Conservation (phyloP, 2,113 vertebrate genomes). For the Sylvia atricapilla region DNA sequence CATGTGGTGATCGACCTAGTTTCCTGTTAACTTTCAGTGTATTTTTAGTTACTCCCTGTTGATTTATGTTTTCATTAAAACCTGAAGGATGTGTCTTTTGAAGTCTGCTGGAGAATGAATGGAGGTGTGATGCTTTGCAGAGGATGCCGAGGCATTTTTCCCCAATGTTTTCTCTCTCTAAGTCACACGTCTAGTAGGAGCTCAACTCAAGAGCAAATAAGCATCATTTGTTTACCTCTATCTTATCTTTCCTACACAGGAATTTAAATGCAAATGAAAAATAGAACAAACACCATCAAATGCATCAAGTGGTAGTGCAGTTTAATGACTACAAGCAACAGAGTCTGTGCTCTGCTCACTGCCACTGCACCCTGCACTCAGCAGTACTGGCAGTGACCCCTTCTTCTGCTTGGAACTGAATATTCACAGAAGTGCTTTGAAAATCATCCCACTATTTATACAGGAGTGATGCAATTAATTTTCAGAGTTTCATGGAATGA, state of each 20-base stretch:
- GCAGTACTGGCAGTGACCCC: neutral
- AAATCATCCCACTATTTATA: conserved; percentile 44
- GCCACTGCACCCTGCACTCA: conserved; percentile 28
- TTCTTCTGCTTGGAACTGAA: conserved; percentile 17
- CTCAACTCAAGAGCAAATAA: conserved; percentile 62
- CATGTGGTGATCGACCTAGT: conserved; percentile 36
- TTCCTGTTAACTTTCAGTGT: conserved; percentile 40
- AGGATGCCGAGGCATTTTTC: neutral
- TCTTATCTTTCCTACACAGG: conserved; percentile 64
- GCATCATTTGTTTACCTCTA: conserved; percentile 65
- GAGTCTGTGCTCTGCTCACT: conserved; percentile 50
- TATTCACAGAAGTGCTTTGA: conserved; percentile 12
- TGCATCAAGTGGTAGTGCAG: conserved; percentile 24
- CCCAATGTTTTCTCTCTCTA: neutral
- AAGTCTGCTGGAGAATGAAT: conserved; percentile 30
- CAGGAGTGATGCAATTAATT: conserved; percentile 29
- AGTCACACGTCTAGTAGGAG: conserved; percentile 42
- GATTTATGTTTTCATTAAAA: conserved; percentile 72
- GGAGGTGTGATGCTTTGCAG: conserved; percentile 1
- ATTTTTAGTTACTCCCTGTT: conserved; percentile 59
- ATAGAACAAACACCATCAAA: conserved; percentile 51
- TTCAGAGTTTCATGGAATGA: neutral
- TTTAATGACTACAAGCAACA: conserved; percentile 45
- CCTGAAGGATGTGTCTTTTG: conserved; percentile 19
- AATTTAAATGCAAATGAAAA: conserved; percentile 73